Evolutionary conservation across 64 coral and sea anemone genomes (phyloP).

Genomic region (Astreopora myriophthalma): DNA sequence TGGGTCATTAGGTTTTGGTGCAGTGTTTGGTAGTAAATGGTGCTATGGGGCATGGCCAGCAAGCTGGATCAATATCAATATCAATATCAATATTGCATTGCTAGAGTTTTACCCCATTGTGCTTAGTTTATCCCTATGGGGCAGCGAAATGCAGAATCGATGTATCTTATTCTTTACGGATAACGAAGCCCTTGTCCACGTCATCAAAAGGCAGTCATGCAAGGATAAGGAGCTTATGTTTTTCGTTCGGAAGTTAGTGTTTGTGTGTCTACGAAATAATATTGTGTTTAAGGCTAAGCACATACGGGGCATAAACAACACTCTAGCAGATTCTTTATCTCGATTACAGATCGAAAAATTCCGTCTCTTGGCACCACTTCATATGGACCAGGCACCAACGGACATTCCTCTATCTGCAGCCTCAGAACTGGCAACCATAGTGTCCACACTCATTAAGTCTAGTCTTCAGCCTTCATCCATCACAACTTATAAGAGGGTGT

Average conservation of each 20-base stretch:
- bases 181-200: slow-evolving; percentile 38
- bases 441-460: slow-evolving; percentile 17
- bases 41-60: slow-evolving; percentile 44
- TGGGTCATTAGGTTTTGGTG: slow-evolving; percentile 35
- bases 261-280: slow-evolving; percentile 41
- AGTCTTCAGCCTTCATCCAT: slow-evolving; percentile 63
- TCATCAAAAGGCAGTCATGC: slow-evolving; percentile 61
- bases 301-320: slow-evolving; percentile 12
- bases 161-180: slow-evolving; percentile 45
- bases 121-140: slow-evolving; percentile 38
- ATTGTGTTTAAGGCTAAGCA: slow-evolving; percentile 58
- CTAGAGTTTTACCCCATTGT: slow-evolving; percentile 62
- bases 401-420: slow-evolving; percentile 61
- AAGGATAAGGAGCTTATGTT: slow-evolving; percentile 54
- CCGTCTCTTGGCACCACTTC: slow-evolving; percentile 25
- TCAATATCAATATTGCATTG: slow-evolving; percentile 36
- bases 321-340: slow-evolving; percentile 50
- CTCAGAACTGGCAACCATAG: slow-evolving; percentile 59
- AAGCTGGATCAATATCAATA: slow-evolving; percentile 15
- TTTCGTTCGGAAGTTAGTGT: slow-evolving; percentile 53
- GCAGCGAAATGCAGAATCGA: slow-evolving; percentile 22
- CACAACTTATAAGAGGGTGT: slow-evolving; percentile 52
- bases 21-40: slow-evolving; percentile 44
- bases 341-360: slow-evolving; percentile 55
- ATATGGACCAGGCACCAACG: slow-evolving; percentile 45